phyloP scores from a whole-genome alignment of 1,140 invertebrate species.

The Drosophila bipectinata region DNA sequence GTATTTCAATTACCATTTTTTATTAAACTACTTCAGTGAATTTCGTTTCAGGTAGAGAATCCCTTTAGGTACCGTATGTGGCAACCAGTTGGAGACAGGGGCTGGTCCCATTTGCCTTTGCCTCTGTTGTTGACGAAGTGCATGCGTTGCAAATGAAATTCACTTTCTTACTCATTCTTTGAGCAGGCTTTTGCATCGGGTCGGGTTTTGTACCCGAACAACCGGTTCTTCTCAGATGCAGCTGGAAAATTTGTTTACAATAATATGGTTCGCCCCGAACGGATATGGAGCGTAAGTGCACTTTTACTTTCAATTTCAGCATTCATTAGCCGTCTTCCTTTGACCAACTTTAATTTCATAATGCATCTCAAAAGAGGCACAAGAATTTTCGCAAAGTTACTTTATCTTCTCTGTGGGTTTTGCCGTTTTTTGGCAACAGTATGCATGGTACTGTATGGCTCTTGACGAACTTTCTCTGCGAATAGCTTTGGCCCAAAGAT shows the following conservation, averaged over 20 bases:
- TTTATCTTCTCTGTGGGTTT: conserved; percentile 4
- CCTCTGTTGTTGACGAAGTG: conserved; percentile 5
- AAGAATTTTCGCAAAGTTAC: conserved; percentile 48
- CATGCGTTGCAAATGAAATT: conserved; percentile 56
- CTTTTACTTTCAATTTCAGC: conserved; percentile 65
- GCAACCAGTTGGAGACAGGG: neutral
- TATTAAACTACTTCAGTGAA: neutral
- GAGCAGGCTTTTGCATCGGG: conserved; percentile 40
- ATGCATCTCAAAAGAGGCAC: conserved; percentile 12
- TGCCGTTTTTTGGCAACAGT: conserved; percentile 48
- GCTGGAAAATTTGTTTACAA: conserved; percentile 73
- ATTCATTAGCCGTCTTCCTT: conserved; percentile 40
- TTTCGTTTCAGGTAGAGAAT: neutral
- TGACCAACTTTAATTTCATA: conserved; percentile 46
- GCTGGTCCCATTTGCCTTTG: conserved; percentile 7
- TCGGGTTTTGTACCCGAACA: conserved; percentile 50
- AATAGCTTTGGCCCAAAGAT: conserved; percentile 58
- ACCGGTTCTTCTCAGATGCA: conserved; percentile 60
- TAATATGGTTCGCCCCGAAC: conserved; percentile 38
- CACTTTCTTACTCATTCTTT: conserved; percentile 59
- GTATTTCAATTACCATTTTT: too few species aligned
- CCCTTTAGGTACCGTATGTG: neutral
- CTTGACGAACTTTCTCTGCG: conserved; percentile 71
- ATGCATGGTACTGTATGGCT: conserved; percentile 25
- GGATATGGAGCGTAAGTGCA: conserved; percentile 60